phyloP scores from a whole-genome alignment of 2,113 vertebrate species.

The Murina feae region DNA sequence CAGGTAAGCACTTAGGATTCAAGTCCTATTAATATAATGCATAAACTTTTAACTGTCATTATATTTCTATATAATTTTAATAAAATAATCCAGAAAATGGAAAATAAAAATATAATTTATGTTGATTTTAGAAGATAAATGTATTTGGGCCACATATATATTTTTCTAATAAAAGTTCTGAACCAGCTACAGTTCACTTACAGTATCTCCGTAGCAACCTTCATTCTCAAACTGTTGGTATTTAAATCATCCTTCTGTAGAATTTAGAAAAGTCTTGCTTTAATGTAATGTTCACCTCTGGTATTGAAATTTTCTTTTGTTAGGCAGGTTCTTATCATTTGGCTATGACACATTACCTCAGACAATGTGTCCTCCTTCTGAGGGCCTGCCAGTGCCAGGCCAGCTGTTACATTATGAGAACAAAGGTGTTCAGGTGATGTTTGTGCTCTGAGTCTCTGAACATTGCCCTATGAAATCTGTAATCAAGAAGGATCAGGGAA shows the following conservation, averaged over 20 bases:
- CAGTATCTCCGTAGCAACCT: neutral
- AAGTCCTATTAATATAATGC: neutral
- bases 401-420: conserved; percentile 27
- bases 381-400: neutral
- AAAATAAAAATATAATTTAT: neutral
- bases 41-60: neutral
- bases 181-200: neutral
- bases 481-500: conserved; percentile 33
- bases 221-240: neutral
- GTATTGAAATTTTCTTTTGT: neutral
- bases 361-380: neutral
- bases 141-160: neutral
- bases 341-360: neutral
- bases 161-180: conserved; percentile 3
- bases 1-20: conserved; percentile 51
- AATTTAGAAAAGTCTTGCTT: conserved; percentile 5
- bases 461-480: conserved; percentile 20
- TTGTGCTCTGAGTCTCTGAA: neutral
- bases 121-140: neutral
- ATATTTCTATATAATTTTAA: conserved; percentile 6
- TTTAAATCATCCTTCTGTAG: neutral
- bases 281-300: neutral
- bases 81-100: neutral
- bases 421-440: neutral
- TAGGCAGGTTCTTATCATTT: neutral